Evolutionary conservation across 2,797 vertebrate species (phyloP), one percentile per base, ranked within the genome.

Genomic region (Pangasius macronema): DNA sequence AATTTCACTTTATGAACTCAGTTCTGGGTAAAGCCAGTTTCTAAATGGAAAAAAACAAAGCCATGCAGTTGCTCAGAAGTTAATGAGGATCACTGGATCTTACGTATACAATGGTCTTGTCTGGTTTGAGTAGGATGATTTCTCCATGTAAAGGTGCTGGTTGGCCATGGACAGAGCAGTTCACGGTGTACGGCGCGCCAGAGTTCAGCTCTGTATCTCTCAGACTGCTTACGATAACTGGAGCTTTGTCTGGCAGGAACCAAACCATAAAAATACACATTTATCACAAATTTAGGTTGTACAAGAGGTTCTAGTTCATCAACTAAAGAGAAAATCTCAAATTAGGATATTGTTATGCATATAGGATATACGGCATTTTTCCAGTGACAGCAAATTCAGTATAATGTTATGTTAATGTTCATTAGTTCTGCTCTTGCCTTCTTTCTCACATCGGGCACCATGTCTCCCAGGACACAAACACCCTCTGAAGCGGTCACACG

Each of bases 401-500:
- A 24, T 46, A 7, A 70, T 2, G 22, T 46, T 46, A 46, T 72
- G 22, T 42, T 42, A 36, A 75, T 27, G 5, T 75, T 75, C 7
- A 49, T 75, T n/a, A 16, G 7, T 57, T 63, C 4, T 53, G 5
- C n/a, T 87, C 94, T 96, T 96, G 97, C 97, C 96, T 96, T 95
- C 93, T 93, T 91, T 96, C 93, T 97, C 96, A 93, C 97, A 97
- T 72, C 93, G 95, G 27, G 94, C 91, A 57, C 97, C 97, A 20
- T 96, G 95, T 91, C 94, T 93, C 82, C 95, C 95, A 0, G 89
- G 90, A 89, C 97, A 97, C 90, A 97, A 87, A 82, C 97, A 97
- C 53, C 97, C 97, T 70, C 95, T 94, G 93, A 97, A 97, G 51
- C 95, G 95, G 90, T 97, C 94, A 0, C 97, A 97, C 0, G 6